phyloP scores from a whole-genome alignment of 1,140 invertebrate genomes.

The Tetranychus cinnabarinus region DNA sequence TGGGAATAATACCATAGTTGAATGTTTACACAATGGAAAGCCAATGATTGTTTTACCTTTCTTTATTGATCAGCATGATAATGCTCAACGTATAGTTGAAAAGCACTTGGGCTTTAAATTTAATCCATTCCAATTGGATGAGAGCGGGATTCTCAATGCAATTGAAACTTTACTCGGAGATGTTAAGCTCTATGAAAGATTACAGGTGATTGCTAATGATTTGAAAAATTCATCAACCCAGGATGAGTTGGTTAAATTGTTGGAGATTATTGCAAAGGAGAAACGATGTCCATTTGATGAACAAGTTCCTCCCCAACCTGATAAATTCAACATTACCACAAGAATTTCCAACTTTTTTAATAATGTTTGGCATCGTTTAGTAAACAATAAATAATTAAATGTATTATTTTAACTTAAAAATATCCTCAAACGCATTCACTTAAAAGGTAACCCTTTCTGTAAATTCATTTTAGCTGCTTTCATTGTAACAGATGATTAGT shows the following conservation, averaged over 20 bases:
- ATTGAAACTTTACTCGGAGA: not conserved
- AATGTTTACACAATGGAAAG: constrained; percentile 1
- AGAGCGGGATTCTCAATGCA: not conserved
- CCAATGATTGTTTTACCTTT: not conserved
- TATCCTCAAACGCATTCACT: too few species aligned
- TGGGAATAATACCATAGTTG: not conserved
- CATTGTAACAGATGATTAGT: too few species aligned
- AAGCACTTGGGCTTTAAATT: constrained; percentile 2
- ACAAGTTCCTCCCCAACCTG: too few species aligned
- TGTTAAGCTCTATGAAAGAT: not conserved
- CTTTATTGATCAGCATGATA: constrained; percentile 9
- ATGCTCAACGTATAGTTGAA: constrained; percentile 7
- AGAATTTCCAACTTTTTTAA: too few species aligned
- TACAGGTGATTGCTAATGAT: not conserved
- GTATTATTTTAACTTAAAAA: too few species aligned
- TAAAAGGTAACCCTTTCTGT: too few species aligned
- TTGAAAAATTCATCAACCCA: not conserved
- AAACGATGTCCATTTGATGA: too few species aligned
- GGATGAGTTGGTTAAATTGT: not conserved
- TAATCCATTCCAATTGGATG: not conserved
- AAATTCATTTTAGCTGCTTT: too few species aligned
- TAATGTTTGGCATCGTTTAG: too few species aligned
- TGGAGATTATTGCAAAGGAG: not conserved
- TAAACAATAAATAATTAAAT: too few species aligned
- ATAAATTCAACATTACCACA: too few species aligned